Evolutionary conservation across 2,113 vertebrate genomes (phyloP).

Genomic region (Steatornis caripensis): DNA sequence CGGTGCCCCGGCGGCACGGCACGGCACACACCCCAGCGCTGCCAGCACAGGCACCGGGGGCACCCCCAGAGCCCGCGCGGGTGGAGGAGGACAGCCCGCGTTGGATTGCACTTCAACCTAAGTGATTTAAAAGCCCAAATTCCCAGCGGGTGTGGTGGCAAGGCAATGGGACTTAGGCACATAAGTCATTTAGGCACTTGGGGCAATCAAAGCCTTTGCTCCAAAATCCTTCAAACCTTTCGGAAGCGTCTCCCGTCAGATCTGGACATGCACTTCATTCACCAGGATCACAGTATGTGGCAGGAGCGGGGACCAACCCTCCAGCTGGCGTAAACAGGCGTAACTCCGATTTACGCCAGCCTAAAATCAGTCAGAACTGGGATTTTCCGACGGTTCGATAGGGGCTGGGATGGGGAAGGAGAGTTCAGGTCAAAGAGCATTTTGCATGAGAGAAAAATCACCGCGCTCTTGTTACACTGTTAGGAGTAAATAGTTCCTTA

Average conservation of each 20-base stretch:
- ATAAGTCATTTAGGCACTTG: slow-evolving; percentile 47
- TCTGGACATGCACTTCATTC: background rate
- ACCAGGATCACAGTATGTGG: background rate
- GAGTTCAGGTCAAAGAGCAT: slow-evolving; percentile 5
- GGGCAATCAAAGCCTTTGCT: slow-evolving; percentile 2
- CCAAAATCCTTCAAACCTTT: background rate
- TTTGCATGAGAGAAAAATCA: slow-evolving; percentile 41
- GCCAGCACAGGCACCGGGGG: background rate
- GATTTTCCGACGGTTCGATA: background rate
- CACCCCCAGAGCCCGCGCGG: background rate
- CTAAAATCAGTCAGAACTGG: background rate
- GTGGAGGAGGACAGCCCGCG: background rate
- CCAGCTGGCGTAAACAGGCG: fast-evolving
- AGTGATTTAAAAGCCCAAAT: slow-evolving; percentile 28
- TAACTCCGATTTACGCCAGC: background rate
- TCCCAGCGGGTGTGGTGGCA: slow-evolving; percentile 38
- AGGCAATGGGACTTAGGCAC: slow-evolving; percentile 28
- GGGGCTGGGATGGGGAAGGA: background rate
- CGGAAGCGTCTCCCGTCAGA: background rate
- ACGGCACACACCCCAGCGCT: background rate
- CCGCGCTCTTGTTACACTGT: slow-evolving; percentile 65
- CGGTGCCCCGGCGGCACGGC: background rate
- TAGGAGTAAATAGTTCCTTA: slow-evolving; percentile 78
- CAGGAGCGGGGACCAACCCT: background rate
- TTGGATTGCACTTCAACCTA: background rate